Percentiles rank a stretch among this genome's conserved stretches.
Conservation (phyloP, 2,797 vertebrate genomes). For the Luscinia megarhynchos region DNA sequence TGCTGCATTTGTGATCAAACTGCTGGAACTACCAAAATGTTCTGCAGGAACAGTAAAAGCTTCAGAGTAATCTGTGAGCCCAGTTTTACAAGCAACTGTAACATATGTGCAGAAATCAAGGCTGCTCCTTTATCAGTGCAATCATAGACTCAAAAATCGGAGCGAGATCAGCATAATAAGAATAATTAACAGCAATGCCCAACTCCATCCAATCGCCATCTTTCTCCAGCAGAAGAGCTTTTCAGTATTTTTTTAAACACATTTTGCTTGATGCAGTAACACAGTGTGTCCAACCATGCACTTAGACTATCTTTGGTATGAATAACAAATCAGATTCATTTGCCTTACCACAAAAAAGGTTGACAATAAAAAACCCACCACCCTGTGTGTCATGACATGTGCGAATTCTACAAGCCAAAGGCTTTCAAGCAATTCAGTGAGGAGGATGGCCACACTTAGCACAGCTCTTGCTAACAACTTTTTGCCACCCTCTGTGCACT, state of each 20-base stretch:
- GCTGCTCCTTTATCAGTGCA: not conserved
- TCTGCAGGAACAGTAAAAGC: conserved; percentile 47
- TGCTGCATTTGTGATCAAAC: conserved; percentile 70
- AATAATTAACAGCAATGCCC: not conserved
- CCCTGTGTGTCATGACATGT: not conserved
- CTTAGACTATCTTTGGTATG: not conserved
- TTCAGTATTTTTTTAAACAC: not conserved
- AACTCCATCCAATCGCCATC: not conserved
- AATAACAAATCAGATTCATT: not conserved
- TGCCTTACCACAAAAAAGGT: not conserved
- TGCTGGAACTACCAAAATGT: conserved; percentile 59
- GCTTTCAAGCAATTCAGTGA: not conserved
- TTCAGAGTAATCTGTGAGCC: conserved; percentile 22
- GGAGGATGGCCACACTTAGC: not conserved
- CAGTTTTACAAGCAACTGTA: conserved; percentile 18
- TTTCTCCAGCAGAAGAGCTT: not conserved
- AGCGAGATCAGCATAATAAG: not conserved
- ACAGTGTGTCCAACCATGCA: not conserved
- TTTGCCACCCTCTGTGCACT: not conserved
- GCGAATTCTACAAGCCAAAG: not conserved
- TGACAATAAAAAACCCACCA: not conserved
- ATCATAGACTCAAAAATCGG: conserved; percentile 1
- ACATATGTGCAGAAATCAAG: conserved; percentile 40
- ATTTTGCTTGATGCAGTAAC: not conserved
- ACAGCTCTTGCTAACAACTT: not conserved